A percentile compares a stretch with the other conserved stretches of the same genome.
These are phyloP conservation scores for Spea bombifrons DNA, from an alignment of 2,113 vertebrate species.

Conservation along the genomic window DNA sequence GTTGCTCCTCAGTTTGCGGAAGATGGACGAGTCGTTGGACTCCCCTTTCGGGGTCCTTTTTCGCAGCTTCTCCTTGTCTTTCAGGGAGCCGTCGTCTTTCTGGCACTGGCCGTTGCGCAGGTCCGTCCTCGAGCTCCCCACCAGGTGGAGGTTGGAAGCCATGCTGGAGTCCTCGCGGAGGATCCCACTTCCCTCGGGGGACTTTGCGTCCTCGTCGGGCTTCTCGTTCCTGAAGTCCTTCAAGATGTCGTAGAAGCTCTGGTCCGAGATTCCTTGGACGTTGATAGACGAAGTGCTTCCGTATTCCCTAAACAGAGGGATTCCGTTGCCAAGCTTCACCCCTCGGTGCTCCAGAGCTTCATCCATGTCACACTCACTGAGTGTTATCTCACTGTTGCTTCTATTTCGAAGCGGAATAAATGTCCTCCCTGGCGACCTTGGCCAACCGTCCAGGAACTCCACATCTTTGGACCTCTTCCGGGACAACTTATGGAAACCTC, in stretches of 20 bases:
- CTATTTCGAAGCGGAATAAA: constrained; percentile 75
- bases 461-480: constrained; percentile 75
- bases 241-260: constrained; percentile 88
- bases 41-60: constrained; percentile 69
- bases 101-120: constrained; percentile 51
- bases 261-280: constrained; percentile 79
- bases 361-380: constrained; percentile 82
- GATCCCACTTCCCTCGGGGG: constrained; percentile 60
- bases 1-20: constrained; percentile 75
- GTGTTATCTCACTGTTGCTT: constrained; percentile 88
- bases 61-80: constrained; percentile 68
- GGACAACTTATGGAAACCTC: constrained; percentile 62
- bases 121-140: constrained; percentile 30
- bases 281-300: constrained; percentile 95
- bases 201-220: constrained; percentile 60
- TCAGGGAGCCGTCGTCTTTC: constrained; percentile 46
- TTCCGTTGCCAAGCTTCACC: constrained; percentile 28
- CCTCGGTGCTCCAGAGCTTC: constrained; percentile 52
- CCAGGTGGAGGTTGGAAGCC: constrained; percentile 42
- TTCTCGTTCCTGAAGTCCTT: constrained; percentile 77
- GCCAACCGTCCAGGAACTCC: constrained; percentile 75
- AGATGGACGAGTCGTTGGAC: constrained; percentile 76
- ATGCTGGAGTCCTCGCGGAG: constrained; percentile 52
- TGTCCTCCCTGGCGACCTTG: constrained; percentile 49
- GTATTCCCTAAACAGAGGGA: constrained; percentile 80